Evolutionary conservation across 2,797 vertebrate species (phyloP).

Genomic region (Anguilla pacifica): DNA sequence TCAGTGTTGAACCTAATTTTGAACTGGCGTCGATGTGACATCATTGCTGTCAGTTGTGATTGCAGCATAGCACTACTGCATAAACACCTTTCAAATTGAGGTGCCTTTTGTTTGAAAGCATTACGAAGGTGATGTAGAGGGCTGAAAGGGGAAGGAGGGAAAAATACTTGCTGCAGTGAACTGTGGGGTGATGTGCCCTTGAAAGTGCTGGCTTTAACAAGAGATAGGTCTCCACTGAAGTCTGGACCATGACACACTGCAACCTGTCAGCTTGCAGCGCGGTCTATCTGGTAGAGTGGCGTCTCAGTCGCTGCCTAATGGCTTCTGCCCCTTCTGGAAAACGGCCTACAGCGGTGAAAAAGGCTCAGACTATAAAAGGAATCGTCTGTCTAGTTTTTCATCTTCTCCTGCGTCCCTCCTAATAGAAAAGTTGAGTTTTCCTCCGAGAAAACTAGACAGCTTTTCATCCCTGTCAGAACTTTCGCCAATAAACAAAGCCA

Average conservation of each 20-base stretch:
- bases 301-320: not conserved
- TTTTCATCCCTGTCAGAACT: not conserved
- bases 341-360: not conserved
- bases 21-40: not conserved
- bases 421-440: not conserved
- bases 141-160: not conserved
- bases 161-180: not conserved
- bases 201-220: not conserved
- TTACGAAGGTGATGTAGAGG: not conserved
- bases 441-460: not conserved
- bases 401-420: not conserved
- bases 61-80: not conserved
- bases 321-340: not conserved
- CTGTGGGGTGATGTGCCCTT: not conserved
- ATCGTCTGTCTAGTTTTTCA: not conserved
- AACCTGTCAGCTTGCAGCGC: not conserved
- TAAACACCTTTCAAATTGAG: slow-evolving; percentile 17
- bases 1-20: not conserved
- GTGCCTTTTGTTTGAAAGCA: slow-evolving; percentile 12
- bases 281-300: not conserved
- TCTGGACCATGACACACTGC: not conserved
- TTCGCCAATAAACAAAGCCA: not conserved
- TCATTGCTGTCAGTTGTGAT: not conserved
- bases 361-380: not conserved
- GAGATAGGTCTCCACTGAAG: not conserved